Evolutionary conservation across 2,797 vertebrate genomes (phyloP).

Genomic region (Todus mexicanus): DNA sequence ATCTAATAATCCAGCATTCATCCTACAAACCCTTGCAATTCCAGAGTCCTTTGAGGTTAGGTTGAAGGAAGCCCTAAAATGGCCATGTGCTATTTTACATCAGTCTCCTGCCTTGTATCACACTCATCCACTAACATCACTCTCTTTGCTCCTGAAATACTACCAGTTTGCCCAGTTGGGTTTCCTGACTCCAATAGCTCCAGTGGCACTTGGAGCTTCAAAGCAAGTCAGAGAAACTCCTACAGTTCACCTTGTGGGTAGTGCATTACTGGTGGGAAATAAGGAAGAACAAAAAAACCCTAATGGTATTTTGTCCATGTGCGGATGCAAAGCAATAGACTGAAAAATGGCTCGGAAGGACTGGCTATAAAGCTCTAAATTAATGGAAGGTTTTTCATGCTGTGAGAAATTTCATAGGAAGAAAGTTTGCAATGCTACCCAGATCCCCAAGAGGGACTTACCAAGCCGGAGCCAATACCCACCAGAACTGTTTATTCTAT

Average conservation of each 20-base stretch:
- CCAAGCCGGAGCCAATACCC: background rate
- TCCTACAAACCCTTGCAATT: background rate
- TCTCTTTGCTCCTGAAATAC: background rate
- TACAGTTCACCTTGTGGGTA: background rate
- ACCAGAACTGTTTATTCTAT: background rate
- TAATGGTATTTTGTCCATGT: background rate
- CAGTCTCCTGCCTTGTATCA: background rate
- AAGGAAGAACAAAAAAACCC: background rate
- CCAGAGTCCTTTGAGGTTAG: background rate
- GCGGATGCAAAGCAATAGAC: background rate
- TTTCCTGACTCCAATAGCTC: background rate
- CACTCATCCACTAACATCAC: background rate
- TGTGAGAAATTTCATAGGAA: background rate
- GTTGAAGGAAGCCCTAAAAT: background rate
- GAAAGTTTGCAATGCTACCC: background rate
- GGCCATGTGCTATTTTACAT: background rate
- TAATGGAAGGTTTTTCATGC: background rate
- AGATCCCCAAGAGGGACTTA: background rate
- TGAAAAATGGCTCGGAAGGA: background rate
- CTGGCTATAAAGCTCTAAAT: background rate
- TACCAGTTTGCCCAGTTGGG: background rate
- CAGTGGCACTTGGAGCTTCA: background rate
- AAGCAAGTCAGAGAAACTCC: background rate
- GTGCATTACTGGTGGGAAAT: background rate
- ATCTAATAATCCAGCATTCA: background rate